Evolutionary conservation across 1,140 invertebrate species (phyloP).

Genomic region (Phocides pigmalion): DNA sequence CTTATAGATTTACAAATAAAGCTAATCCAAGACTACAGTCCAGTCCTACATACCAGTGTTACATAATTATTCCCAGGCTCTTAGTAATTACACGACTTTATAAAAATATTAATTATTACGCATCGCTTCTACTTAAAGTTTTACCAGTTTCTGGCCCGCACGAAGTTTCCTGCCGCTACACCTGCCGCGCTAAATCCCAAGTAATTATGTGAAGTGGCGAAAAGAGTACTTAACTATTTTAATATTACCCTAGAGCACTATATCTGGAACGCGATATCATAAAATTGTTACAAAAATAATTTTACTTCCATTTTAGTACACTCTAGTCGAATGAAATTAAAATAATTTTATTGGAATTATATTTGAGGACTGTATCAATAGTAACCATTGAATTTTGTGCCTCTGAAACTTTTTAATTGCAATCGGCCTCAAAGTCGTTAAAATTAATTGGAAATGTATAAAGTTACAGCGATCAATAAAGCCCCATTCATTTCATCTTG

Average conservation of each 20-base stretch:
- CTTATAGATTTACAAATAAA: too few species aligned
- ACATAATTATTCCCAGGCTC: too few species aligned
- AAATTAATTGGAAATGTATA: constrained; percentile 7
- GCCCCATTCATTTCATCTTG: not conserved
- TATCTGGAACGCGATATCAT: not conserved
- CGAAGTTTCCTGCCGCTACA: not conserved
- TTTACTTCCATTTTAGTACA: not conserved
- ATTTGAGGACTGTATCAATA: not conserved
- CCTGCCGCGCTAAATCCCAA: not conserved
- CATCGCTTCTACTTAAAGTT: not conserved
- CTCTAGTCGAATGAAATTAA: too few species aligned
- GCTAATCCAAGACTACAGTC: too few species aligned
- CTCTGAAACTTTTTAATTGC: not conserved
- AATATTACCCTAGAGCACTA: not conserved
- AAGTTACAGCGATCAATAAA: not conserved
- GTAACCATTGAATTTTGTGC: not conserved
- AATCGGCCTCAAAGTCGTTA: constrained; percentile 3
- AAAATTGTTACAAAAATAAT: not conserved
- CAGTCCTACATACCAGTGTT: too few species aligned
- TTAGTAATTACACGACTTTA: too few species aligned
- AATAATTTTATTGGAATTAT: not conserved
- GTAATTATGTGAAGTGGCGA: not conserved
- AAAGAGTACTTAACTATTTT: not conserved
- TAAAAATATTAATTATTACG: not conserved
- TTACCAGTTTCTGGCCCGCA: not conserved